Conservation (phyloP, 2,797 vertebrate species). For the Oreochromis mossambicus region DNA sequence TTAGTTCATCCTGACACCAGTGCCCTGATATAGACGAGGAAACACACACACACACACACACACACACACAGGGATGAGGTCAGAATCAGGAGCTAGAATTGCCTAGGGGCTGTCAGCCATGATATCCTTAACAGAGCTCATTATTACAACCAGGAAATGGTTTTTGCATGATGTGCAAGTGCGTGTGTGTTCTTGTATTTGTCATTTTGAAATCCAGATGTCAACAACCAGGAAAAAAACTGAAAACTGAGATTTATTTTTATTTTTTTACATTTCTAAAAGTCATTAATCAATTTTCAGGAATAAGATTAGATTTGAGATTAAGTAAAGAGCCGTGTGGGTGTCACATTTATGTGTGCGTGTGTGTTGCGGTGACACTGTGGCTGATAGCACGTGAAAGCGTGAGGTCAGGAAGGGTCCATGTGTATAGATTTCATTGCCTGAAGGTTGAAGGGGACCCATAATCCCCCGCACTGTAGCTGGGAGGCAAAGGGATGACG, state of each 20-base stretch:
- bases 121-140: slow-evolving; percentile 33
- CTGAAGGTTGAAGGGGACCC: not conserved
- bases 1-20: slow-evolving; percentile 4
- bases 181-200: not conserved
- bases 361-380: not conserved
- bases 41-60: not conserved
- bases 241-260: not conserved
- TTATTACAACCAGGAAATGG: slow-evolving; percentile 38
- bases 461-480: not conserved
- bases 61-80: slow-evolving; percentile 2
- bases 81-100: slow-evolving; percentile 1
- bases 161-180: slow-evolving; percentile 10
- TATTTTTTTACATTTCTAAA: not conserved
- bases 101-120: not conserved
- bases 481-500: slow-evolving; percentile 22
- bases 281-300: not conserved
- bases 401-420: not conserved
- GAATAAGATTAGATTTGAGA: not conserved
- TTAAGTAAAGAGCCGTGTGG: not conserved
- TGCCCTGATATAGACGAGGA: not conserved
- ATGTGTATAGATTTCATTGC: slow-evolving; percentile 16
- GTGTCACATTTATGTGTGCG: not conserved
- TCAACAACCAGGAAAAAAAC: not conserved
- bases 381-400: not conserved
- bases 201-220: not conserved